Evolutionary conservation across 2,888 invertebrate species (phyloP).

Genomic region (Alitta virens): DNA sequence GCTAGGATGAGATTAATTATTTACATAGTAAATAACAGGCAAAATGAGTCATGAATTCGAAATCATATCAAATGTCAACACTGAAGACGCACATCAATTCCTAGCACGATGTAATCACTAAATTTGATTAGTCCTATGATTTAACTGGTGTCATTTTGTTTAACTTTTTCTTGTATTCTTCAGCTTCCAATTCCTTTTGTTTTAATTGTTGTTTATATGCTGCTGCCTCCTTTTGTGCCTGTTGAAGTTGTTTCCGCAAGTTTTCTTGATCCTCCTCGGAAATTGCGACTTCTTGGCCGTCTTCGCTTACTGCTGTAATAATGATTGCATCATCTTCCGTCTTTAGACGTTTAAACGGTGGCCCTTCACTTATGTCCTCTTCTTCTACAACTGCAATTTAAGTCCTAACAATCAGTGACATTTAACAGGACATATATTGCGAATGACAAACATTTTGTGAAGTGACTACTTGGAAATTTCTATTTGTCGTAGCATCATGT

Average conservation of each 20-base stretch:
- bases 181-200: slow-evolving; percentile 43
- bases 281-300: neutral
- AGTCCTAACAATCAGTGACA: too few relatives aligned
- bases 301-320: neutral
- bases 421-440: too few relatives aligned
- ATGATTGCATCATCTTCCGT: neutral
- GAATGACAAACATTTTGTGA: too few relatives aligned
- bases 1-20: too few relatives aligned
- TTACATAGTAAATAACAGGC: too few relatives aligned
- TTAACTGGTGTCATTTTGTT: slow-evolving; percentile 4
- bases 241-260: slow-evolving; percentile 39
- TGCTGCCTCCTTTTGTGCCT: slow-evolving; percentile 42
- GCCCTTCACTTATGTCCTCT: neutral
- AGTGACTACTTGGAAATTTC: too few relatives aligned
- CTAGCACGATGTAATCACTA: too few relatives aligned
- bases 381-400: neutral
- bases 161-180: slow-evolving; percentile 42
- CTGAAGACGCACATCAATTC: too few relatives aligned
- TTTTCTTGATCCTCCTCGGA: slow-evolving; percentile 30
- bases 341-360: neutral
- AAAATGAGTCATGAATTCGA: too few relatives aligned
- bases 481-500: too few relatives aligned
- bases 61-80: too few relatives aligned
- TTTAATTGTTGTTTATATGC: slow-evolving; percentile 43
- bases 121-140: too few relatives aligned